phyloP scores from a whole-genome alignment of 2,797 vertebrate species.

The Anguilla anguilla region DNA sequence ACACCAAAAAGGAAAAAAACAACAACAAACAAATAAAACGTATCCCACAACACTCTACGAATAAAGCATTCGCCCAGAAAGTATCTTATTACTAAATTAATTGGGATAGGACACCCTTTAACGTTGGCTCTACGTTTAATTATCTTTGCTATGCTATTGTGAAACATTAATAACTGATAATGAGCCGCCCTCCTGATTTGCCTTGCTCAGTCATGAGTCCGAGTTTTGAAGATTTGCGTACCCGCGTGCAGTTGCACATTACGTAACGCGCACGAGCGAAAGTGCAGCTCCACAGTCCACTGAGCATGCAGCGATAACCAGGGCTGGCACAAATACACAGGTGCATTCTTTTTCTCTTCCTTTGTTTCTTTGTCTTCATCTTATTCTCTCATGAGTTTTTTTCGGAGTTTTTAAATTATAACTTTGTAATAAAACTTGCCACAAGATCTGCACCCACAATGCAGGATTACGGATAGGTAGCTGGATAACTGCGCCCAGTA shows the following conservation, averaged over 20 bases:
- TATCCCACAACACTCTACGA: neutral
- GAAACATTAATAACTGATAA: neutral
- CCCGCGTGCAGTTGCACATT: constrained; percentile 20
- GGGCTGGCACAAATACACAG: constrained; percentile 11
- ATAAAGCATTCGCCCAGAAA: neutral
- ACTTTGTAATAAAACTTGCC: neutral
- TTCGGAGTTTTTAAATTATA: no score
- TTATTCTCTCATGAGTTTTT: neutral
- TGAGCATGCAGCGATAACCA: constrained; percentile 2
- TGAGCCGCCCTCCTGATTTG: neutral
- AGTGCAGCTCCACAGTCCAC: neutral
- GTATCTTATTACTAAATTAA: neutral
- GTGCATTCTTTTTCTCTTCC: neutral
- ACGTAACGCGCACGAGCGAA: constrained; percentile 12
- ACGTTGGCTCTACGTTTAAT: neutral
- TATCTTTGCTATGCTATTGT: neutral
- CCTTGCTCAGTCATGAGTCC: neutral
- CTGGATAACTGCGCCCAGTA: no score
- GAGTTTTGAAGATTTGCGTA: constrained; percentile 20
- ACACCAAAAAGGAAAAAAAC: no score
- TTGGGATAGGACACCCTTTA: neutral
- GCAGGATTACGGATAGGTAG: no score
- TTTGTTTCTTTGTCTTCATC: neutral
- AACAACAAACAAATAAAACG: neutral
- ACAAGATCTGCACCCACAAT: no score